These are phyloP conservation scores for Galerucella calmariensis DNA, from an alignment of 2,888 invertebrate genomes.

Conservation along the genomic window DNA sequence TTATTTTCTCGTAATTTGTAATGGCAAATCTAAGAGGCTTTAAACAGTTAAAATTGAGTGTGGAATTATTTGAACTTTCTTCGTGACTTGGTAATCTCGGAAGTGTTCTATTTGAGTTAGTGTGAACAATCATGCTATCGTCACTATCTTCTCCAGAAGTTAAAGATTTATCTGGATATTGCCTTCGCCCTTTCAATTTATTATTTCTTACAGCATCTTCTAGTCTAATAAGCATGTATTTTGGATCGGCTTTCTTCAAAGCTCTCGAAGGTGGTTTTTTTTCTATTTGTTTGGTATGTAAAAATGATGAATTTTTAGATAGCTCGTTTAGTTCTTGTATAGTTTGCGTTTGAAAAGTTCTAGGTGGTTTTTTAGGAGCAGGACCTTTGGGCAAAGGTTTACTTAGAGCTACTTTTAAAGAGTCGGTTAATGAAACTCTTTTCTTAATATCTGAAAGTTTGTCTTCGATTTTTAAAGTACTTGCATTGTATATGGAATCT, in stretches of 20 bases:
- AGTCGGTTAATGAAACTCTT: slow-evolving; percentile 65
- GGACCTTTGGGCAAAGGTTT: slow-evolving; percentile 77
- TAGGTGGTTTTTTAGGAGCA: slow-evolving; percentile 81
- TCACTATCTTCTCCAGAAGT: slow-evolving; percentile 61
- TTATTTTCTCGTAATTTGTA: slow-evolving; percentile 58
- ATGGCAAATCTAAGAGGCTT: slow-evolving; percentile 60
- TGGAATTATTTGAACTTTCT: slow-evolving; percentile 28
- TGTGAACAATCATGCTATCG: slow-evolving; percentile 55
- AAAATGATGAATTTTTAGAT: slow-evolving; percentile 50
- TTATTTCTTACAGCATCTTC: slow-evolving; percentile 71
- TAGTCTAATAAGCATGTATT: slow-evolving; percentile 74
- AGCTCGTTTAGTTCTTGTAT: slow-evolving; percentile 28
- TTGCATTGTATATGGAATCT: slow-evolving; percentile 50
- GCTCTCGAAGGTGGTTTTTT: slow-evolving; percentile 45
- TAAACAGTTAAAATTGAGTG: slow-evolving; percentile 62
- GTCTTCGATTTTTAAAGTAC: slow-evolving; percentile 54
- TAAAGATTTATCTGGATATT: slow-evolving; percentile 47
- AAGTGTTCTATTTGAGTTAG: slow-evolving; percentile 51
- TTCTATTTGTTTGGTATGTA: slow-evolving; percentile 46
- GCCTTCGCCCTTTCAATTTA: slow-evolving; percentile 55
- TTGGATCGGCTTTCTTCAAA: slow-evolving; percentile 64
- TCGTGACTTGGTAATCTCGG: slow-evolving; percentile 46
- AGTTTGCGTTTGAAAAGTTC: slow-evolving; percentile 68
- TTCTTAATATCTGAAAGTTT: slow-evolving; percentile 27
- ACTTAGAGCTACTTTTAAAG: slow-evolving; percentile 73